Conservation (phyloP, 2,888 invertebrate genomes). For the Mythimna albipuncta region DNA sequence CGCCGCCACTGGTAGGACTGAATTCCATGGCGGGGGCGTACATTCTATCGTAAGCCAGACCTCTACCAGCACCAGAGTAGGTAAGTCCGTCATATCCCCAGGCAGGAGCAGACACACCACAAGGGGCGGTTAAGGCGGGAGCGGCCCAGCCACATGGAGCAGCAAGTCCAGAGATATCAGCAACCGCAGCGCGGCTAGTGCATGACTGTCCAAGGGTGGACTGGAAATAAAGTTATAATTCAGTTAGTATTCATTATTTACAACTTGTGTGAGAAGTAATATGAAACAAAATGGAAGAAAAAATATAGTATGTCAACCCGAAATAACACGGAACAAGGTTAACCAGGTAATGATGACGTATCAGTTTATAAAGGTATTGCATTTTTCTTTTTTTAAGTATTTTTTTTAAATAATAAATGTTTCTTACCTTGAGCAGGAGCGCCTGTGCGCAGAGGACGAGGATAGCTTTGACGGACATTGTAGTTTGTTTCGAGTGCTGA, state of each 20-base stretch:
- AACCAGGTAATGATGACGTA: too few species aligned
- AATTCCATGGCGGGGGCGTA: slow-evolving; percentile 16
- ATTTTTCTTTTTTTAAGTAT: too few species aligned
- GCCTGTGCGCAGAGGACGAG: too few species aligned
- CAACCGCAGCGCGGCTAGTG: slow-evolving; percentile 36
- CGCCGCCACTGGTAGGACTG: slow-evolving; percentile 36
- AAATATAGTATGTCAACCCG: too few species aligned
- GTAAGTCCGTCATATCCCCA: slow-evolving; percentile 7
- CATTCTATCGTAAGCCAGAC: slow-evolving; percentile 1
- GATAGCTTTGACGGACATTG: too few species aligned
- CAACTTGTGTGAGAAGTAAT: too few species aligned
- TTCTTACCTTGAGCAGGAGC: slow-evolving; percentile 27
- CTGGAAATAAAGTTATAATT: slow-evolving; percentile 14
- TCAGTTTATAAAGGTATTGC: too few species aligned
- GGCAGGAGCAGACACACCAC: slow-evolving; percentile 1
- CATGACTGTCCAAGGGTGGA: slow-evolving; percentile 34
- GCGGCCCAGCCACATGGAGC: neutral
- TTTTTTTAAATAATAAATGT: neutral
- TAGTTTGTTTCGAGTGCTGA: too few species aligned
- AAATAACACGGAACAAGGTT: too few species aligned
- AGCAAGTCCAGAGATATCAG: slow-evolving; percentile 20
- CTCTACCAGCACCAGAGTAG: neutral
- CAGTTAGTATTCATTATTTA: too few species aligned
- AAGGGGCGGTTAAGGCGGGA: neutral
- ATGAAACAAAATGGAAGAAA: too few species aligned